Percentiles rank a stretch among this genome's conserved stretches.
phyloP scores from a whole-genome alignment of 2,888 invertebrate genomes.

The Drosophila incognita region DNA sequence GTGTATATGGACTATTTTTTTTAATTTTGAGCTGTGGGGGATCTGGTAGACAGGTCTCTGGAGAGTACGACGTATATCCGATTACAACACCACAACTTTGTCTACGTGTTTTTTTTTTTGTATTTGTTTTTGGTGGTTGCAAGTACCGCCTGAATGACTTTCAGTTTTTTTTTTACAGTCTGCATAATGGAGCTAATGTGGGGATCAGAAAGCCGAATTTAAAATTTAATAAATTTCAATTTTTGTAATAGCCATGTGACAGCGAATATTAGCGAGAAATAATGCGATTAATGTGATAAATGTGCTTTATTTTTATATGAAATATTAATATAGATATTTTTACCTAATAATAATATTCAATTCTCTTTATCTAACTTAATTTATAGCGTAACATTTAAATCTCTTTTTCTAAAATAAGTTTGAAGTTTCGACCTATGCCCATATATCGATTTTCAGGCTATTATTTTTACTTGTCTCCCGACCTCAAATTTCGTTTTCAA shows the following conservation, averaged over 20 bases:
- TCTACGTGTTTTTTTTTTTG: constrained; percentile 13
- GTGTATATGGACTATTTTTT: constrained; percentile 1
- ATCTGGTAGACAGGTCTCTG: constrained; percentile 47
- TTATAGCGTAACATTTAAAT: no score
- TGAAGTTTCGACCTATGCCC: no score
- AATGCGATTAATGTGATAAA: not conserved
- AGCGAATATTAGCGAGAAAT: constrained; percentile 3
- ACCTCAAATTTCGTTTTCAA: no score
- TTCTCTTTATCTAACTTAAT: no score
- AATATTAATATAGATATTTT: not conserved
- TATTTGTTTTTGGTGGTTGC: constrained; percentile 48
- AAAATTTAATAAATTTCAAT: constrained; percentile 53
- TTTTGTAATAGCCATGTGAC: constrained; percentile 29
- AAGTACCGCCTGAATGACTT: constrained; percentile 11
- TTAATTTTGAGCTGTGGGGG: not conserved
- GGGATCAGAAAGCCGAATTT: constrained; percentile 38
- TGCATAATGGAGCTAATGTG: constrained; percentile 57
- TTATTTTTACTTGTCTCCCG: no score
- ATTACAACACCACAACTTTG: constrained; percentile 73
- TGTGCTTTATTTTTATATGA: not conserved
- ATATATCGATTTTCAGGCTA: no score
- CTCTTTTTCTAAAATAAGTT: no score
- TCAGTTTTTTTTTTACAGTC: constrained; percentile 17
- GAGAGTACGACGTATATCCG: constrained; percentile 76
- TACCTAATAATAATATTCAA: no score